A percentile compares a stretch with the other conserved stretches of the same genome.
Evolutionary conservation across 2,888 invertebrate genomes (phyloP).

Genomic region (Ormyrus rosae): DNA sequence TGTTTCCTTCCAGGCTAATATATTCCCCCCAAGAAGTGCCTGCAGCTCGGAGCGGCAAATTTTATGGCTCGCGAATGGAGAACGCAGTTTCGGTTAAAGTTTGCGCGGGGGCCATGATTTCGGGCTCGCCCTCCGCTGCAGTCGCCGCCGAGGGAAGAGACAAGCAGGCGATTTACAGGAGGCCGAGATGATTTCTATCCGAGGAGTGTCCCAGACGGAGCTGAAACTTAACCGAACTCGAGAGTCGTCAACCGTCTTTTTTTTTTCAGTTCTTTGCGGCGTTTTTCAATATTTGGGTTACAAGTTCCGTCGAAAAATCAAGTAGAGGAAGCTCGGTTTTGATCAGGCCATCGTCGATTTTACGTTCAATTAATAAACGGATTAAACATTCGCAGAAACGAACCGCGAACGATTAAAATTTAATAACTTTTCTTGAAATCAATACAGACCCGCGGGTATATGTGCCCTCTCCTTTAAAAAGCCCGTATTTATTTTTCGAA

Average conservation of each 20-base stretch:
- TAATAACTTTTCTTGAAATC: too few relatives aligned
- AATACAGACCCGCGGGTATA: not conserved
- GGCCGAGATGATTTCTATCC: slow-evolving; percentile 12
- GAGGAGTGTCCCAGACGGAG: not conserved
- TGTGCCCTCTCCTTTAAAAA: not conserved
- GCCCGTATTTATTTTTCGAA: slow-evolving; percentile 5
- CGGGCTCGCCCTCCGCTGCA: not conserved
- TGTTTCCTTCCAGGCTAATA: slow-evolving; percentile 49
- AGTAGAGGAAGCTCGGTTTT: too few relatives aligned
- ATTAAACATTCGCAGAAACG: too few relatives aligned
- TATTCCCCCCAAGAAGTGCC: slow-evolving; percentile 8
- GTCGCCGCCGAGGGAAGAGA: not conserved
- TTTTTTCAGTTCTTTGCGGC: too few relatives aligned
- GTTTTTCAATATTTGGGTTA: too few relatives aligned
- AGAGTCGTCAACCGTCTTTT: too few relatives aligned
- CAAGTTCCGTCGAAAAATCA: too few relatives aligned
- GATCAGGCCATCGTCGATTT: too few relatives aligned
- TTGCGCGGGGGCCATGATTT: slow-evolving; percentile 11
- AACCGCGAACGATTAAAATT: too few relatives aligned
- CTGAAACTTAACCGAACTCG: too few relatives aligned
- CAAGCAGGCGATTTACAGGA: slow-evolving; percentile 8
- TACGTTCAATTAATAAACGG: too few relatives aligned
- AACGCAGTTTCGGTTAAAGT: slow-evolving; percentile 32
- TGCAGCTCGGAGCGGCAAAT: not conserved
- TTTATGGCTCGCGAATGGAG: slow-evolving; percentile 25